Base-by-base conservation (phyloP, 2,797 vertebrate genomes). In the Catharus ustulatus region DNA sequence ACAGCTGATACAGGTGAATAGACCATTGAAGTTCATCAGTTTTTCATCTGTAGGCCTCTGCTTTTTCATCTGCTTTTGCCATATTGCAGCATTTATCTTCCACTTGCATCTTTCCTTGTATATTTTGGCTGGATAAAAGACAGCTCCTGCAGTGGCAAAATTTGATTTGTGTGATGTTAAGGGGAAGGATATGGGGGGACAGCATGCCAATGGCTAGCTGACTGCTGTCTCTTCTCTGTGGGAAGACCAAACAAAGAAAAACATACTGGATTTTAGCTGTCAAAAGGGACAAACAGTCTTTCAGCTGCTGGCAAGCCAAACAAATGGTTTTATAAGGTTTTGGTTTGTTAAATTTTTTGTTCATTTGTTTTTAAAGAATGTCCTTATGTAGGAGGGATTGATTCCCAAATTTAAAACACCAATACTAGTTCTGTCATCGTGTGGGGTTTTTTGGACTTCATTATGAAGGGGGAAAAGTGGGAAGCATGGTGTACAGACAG, bases 341-440 rank as follows among this genome's bases (percentile, higher is more conserved):
- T 23, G 5, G 1, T 0, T 2, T 13, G 48, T 64, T 15, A 10
- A 0, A 2, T 26, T 20, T 83, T 89, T 57, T 34, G 7, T 63
- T 76, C 4, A 13, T 61, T 54, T 68, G 6, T 26, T 49, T 85
- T 30, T 14, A 29, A 71, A 72, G 13, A 26, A 15, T 40, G 10
- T 79, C 34, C 19, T 62, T 77, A 27, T 13, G 15, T 55, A 32
- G 49, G 21, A 42, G 49, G 63, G 57, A 15, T 45, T 62, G 32
- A 22, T 45, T 64, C 22, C 7, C 15, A 59, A 6, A 66, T 80
- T 69, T 83, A 46, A 66, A 83, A 30, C 18, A 14, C 23, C 46
- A 22, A 7, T 64, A 26, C 26, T 67, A 4, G 11, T 69, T 64
- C 27, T 36, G 36, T 66, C 11, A 6, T 66, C 9, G 13, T 45